Conservation (phyloP, 2,113 vertebrate genomes). For the Silurus asotus region DNA sequence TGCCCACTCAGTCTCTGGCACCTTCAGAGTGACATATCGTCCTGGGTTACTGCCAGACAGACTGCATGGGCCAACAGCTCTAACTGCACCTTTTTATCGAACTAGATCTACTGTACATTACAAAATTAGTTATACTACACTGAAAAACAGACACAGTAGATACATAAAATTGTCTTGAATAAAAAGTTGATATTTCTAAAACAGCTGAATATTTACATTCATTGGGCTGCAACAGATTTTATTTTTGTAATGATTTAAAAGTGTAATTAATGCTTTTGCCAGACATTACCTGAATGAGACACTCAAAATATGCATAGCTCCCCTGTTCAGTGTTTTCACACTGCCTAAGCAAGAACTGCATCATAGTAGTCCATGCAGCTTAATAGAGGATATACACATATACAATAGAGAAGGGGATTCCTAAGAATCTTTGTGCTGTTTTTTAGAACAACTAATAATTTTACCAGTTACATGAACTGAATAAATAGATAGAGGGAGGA, state of each 20-base stretch:
- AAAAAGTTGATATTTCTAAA: neutral
- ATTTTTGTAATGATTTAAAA: neutral
- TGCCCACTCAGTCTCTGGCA: neutral
- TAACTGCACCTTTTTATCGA: neutral
- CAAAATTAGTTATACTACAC: neutral
- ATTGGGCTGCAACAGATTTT: neutral
- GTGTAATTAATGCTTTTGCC: neutral
- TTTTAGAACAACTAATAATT: neutral
- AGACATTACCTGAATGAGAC: neutral
- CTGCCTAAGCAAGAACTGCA: neutral
- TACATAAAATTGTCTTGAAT: neutral
- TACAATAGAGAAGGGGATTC: too few relatives aligned
- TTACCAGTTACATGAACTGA: neutral
- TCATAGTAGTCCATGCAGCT: neutral
- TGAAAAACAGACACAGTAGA: neutral
- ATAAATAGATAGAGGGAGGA: neutral
- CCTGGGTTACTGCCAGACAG: neutral
- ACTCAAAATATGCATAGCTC: neutral
- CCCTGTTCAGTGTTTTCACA: neutral
- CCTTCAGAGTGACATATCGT: neutral
- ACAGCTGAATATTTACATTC: neutral
- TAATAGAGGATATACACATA: neutral
- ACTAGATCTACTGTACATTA: neutral
- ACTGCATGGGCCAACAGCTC: neutral
- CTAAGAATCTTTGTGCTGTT: neutral